These are phyloP conservation scores for Larimichthys polyactis DNA, from an alignment of 2,113 vertebrate genomes.

Conservation along the genomic window DNA sequence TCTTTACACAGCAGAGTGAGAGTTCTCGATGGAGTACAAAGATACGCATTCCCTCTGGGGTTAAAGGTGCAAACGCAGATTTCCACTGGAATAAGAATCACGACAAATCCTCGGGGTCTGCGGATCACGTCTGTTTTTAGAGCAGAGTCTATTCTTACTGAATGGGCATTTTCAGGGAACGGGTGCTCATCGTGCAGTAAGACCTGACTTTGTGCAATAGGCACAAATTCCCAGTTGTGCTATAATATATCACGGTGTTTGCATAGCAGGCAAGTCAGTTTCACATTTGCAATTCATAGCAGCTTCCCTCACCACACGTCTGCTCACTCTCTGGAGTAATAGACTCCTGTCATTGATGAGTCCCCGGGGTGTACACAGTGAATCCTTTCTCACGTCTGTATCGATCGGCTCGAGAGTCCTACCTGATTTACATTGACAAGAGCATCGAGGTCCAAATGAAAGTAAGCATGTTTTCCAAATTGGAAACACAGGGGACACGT, in stretches of 20 bases:
- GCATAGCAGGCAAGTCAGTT: constrained; percentile 66
- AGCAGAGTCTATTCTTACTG: constrained; percentile 19
- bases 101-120: background rate
- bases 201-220: constrained; percentile 49
- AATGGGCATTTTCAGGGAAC: constrained; percentile 41
- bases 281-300: constrained; percentile 74
- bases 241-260: constrained; percentile 66
- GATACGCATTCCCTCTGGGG: constrained; percentile 1
- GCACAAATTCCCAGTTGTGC: constrained; percentile 59
- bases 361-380: constrained; percentile 58
- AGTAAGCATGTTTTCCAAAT: constrained; percentile 73
- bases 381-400: constrained; percentile 70
- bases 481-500: constrained; percentile 63
- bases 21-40: constrained; percentile 22
- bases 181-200: constrained; percentile 12
- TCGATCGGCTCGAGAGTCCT: constrained; percentile 64
- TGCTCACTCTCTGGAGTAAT: constrained; percentile 65
- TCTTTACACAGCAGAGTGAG: constrained; percentile 16
- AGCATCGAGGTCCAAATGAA: constrained; percentile 59
- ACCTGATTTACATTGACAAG: constrained; percentile 75
- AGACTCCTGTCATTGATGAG: constrained; percentile 75
- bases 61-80: constrained; percentile 33
- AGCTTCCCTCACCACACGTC: constrained; percentile 30
- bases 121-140: constrained; percentile 18
- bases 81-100: constrained; percentile 16